Base-by-base conservation (phyloP, 2,797 vertebrate genomes). In the Gymnodraco acuticeps region DNA sequence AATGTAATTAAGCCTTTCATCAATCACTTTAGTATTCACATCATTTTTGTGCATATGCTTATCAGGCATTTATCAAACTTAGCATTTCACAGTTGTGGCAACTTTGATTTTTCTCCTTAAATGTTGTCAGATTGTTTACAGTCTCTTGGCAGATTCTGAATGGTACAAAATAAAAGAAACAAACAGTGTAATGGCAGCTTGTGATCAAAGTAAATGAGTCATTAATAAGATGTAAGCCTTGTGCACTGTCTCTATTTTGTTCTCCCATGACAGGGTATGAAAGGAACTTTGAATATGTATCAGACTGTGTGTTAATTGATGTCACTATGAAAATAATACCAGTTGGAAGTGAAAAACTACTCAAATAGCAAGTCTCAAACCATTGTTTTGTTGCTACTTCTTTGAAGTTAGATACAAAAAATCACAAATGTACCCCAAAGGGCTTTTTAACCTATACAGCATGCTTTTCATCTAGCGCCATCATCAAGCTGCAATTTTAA, bases 131-230 rank as follows among this genome's bases (percentile, higher is more conserved):
- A 77, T 77, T 53, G 69, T 69, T 80, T 71, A 52, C 56, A 61
- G 47, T 78, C 62, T 78, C 77, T 87, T 58, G 70, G 82, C 89
- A 83, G 82, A 89, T 77, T 84, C 73, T 81, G 82, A 88, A 85
- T 82, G 78, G 78, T 77, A 75, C 41, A 54, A 73, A 84, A 75
- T 75, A 79, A 81, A 78, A 87, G 85, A 82, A 87, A 87, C 80
- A 83, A 89, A 84, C 80, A 66, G 65, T 75, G 75, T 85, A 81
- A 88, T 86, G 92, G 87, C 89, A 92, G 89, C 82, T 86, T 75
- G 80, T 81, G 89, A 93, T 92, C 90, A 93, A 92, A 93, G 91
- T 85, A 73, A 90, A 89, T 82, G 84, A 90, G 81, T 89, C 84
- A 82, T 92, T 92, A 89, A 90, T 88, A 81, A 86, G 82, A 92